These are phyloP conservation scores for Diplodus sargus DNA, from an alignment of 2,797 vertebrate genomes.

Conservation along the genomic window DNA sequence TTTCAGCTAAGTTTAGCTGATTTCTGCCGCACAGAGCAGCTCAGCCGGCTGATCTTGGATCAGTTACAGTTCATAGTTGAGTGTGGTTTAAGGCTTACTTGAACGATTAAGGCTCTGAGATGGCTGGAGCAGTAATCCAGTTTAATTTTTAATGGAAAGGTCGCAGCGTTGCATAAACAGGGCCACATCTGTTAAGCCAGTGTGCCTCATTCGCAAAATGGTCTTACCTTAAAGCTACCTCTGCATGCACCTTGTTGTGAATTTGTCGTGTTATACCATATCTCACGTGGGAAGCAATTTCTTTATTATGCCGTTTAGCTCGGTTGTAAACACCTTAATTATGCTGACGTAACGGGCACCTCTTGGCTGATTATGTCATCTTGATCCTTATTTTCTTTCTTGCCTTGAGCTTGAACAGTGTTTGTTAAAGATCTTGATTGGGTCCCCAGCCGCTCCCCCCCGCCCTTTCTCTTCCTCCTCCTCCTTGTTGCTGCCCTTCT, in stretches of 20 bases:
- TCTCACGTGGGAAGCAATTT: background rate
- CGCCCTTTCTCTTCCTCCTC: background rate
- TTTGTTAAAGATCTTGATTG: constrained; percentile 55
- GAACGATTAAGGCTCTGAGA: constrained; percentile 13
- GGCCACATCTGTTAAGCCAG: background rate
- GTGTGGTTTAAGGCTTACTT: constrained; percentile 22
- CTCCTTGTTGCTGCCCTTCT: constrained; percentile 6
- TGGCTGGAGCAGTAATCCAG: constrained; percentile 24
- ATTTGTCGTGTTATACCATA: background rate
- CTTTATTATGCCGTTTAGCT: background rate
- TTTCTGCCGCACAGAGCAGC: constrained; percentile 21
- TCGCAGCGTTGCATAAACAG: constrained; percentile 33
- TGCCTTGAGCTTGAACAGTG: constrained; percentile 25
- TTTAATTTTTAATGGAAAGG: constrained; percentile 52
- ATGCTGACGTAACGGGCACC: constrained; percentile 11
- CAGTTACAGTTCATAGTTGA: constrained; percentile 39
- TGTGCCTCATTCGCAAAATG: background rate
- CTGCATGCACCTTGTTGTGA: background rate
- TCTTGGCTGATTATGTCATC: constrained; percentile 23
- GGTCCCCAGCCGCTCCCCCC: constrained; percentile 18
- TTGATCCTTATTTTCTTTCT: constrained; percentile 11
- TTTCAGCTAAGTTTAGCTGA: constrained; percentile 45
- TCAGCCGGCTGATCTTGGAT: constrained; percentile 36
- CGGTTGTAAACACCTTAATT: constrained; percentile 25
- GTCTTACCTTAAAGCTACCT: background rate